phyloP scores from a whole-genome alignment of 2,113 vertebrate species.

The Microcebus jonahi region DNA sequence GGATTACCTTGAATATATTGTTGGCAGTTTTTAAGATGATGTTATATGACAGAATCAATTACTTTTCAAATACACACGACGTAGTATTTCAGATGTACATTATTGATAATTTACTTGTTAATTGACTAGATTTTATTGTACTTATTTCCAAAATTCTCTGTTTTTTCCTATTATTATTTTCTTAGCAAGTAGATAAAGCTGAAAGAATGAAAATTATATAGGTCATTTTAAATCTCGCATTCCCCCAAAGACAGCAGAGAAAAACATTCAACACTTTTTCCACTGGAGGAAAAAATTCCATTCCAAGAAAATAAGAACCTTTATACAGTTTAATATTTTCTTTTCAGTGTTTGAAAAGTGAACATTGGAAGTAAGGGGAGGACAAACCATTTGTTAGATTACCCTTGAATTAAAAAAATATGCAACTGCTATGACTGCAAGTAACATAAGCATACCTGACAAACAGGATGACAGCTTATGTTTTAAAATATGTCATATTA shows the following conservation, averaged over 20 bases:
- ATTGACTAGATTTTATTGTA: neutral
- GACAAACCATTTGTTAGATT: neutral
- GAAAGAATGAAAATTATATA: neutral
- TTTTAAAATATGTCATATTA: constrained; percentile 59
- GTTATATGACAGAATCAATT: neutral
- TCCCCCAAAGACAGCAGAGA: neutral
- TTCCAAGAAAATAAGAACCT: neutral
- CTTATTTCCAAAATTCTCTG: neutral
- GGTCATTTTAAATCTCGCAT: neutral
- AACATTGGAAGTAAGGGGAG: neutral
- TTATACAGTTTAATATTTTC: neutral
- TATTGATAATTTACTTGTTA: neutral
- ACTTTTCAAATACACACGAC: neutral
- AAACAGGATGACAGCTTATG: constrained; percentile 35
- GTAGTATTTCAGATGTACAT: neutral
- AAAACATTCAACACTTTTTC: neutral
- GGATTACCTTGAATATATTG: neutral
- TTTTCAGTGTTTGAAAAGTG: neutral
- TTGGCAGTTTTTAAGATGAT: neutral
- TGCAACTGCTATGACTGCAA: neutral
- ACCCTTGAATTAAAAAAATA: neutral
- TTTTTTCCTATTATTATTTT: neutral
- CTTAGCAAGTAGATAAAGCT: neutral
- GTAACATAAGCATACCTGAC: constrained; percentile 19
- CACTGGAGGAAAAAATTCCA: neutral